A percentile compares a stretch with the other conserved stretches of the same genome.
phyloP scores from a whole-genome alignment of 2,113 vertebrate species.

The Isurus oxyrinchus region DNA sequence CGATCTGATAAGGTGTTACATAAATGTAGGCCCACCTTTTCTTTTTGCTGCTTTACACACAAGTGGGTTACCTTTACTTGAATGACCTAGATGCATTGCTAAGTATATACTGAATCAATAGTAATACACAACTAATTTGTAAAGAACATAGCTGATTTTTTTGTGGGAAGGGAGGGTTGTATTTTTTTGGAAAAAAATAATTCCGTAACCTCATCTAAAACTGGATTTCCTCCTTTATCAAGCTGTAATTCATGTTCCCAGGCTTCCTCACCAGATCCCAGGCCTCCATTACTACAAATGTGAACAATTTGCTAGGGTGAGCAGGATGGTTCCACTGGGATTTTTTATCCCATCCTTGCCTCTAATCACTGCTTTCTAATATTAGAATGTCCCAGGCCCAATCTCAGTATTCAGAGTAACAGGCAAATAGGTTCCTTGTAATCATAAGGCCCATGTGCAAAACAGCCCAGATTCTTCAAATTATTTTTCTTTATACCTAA shows the following conservation, averaged over 20 bases:
- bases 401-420: not conserved
- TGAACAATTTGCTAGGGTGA: not conserved
- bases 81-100: constrained; percentile 12
- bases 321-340: not conserved
- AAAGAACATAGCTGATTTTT: not conserved
- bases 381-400: not conserved
- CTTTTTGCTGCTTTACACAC: not conserved
- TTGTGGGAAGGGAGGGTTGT: too few species aligned
- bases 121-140: not conserved
- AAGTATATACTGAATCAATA: not conserved
- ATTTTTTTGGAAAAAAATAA: not conserved
- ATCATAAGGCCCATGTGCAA: not conserved
- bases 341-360: not conserved
- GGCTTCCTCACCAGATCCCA: too few species aligned
- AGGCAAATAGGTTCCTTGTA: not conserved
- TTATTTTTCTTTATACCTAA: not conserved
- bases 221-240: not conserved
- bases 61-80: not conserved
- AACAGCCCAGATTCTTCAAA: not conserved
- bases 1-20: not conserved
- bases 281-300: not conserved
- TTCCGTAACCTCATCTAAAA: not conserved
- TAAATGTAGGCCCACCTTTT: not conserved
- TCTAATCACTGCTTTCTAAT: not conserved
- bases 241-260: not conserved